Percentiles rank a stretch among this genome's conserved stretches.
phyloP scores from a whole-genome alignment of 2,888 invertebrate genomes.

The Drosophila conformis region DNA sequence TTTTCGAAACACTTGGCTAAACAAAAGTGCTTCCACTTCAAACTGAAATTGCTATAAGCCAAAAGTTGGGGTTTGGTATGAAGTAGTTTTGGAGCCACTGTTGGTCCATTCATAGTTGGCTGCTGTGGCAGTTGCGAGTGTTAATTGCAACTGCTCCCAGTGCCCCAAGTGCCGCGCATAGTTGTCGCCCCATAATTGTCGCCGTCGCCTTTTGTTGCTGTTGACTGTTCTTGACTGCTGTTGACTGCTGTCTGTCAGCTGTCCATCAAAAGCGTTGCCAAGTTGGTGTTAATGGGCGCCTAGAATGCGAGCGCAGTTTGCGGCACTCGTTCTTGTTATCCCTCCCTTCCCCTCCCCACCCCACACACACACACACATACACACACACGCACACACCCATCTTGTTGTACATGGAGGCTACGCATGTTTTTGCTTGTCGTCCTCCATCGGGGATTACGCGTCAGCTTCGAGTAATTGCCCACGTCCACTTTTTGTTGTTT shows the following conservation, averaged over 20 bases:
- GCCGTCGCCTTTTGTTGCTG: constrained; percentile 37
- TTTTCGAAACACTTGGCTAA: background rate
- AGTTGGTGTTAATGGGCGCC: constrained; percentile 78
- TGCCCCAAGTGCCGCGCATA: constrained; percentile 75
- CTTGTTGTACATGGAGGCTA: constrained; percentile 71
- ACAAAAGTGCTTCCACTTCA: background rate
- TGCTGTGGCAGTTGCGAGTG: constrained; percentile 41
- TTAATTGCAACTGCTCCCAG: constrained; percentile 61
- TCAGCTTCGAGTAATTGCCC: constrained; percentile 76
- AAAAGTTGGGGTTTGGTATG: background rate
- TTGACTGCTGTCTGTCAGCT: constrained; percentile 77
- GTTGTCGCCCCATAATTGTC: constrained; percentile 79
- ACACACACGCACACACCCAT: background rate
- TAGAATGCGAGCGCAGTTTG: constrained; percentile 66
- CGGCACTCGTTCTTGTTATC: constrained; percentile 13
- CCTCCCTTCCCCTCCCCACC: background rate
- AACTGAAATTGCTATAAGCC: background rate
- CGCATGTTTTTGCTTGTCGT: constrained; percentile 78
- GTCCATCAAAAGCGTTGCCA: constrained; percentile 79
- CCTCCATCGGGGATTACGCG: constrained; percentile 73
- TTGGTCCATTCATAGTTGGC: constrained; percentile 67
- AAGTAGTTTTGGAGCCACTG: constrained; percentile 40
- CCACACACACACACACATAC: background rate
- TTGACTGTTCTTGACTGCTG: constrained; percentile 56
- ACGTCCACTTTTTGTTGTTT: constrained; percentile 37